Base-by-base conservation (phyloP, 2,797 vertebrate species). In the Sphaeramia orbicularis region DNA sequence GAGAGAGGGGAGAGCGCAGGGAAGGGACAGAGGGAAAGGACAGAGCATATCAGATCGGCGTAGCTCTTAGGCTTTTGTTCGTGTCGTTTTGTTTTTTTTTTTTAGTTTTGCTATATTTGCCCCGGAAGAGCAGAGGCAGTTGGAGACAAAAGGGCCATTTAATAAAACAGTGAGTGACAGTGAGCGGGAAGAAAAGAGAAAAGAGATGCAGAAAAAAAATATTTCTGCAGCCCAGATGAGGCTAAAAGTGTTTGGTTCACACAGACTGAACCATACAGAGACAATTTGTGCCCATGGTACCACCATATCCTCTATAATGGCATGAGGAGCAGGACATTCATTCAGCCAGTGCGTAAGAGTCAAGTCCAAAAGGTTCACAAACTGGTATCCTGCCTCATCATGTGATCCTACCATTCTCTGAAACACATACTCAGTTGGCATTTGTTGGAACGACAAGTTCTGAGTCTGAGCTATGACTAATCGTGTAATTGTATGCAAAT, bases 11-110 rank as follows among this genome's bases (percentile, higher is more conserved):
- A 65, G 78, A 63, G 65, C 61, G 74, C 82, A 81, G 83, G 75
- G 76, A 67, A 62, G 71, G 81, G 85, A 86, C 84, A 87, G 74
- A 70, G 74, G 78, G 85, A 83, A 84, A 80, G 77, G 79, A 86
- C 80, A 71, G 74, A 72, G 68, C 41, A 61, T 83, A 86, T 92
- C 89, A 87, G 75, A 91, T 89, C 56, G 69, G 77, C 66, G 44
- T 12, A 56, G 69, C 63, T 64, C 81, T 76, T 24, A 0, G n/a
- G 52, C 81, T 83, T 87, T 90, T 87, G 86, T 89, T 85, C 86
- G 68, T 68, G 66, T 61, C 40, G 62, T 60, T 62, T 72, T 74
- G 50, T n/a, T n/a, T n/a, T n/a, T n/a, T n/a, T n/a, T 81, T 84
- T 81, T 78, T 73, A 74, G 69, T 72, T 80, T 86, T 80, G 57